Conservation (phyloP, 2,797 vertebrate species). For the Acanthis flammea region DNA sequence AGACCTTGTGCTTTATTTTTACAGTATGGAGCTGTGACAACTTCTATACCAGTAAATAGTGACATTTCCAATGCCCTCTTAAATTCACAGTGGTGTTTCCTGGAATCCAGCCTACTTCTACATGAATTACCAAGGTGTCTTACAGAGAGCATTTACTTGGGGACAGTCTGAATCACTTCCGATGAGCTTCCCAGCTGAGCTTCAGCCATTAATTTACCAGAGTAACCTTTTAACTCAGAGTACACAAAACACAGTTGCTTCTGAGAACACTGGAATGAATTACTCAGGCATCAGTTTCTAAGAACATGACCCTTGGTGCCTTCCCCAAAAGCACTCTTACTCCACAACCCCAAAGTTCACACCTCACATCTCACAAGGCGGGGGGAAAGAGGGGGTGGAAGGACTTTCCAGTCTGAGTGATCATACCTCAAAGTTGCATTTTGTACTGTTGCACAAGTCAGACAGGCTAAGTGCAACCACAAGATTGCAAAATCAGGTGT, state of each 20-base stretch:
- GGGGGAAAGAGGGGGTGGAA: background rate
- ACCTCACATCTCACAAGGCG: background rate
- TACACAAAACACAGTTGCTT: rapidly evolving
- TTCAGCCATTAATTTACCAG: background rate
- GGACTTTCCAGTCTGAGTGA: background rate
- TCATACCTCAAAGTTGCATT: background rate
- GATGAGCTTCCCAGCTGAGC: background rate
- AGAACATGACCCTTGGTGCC: background rate
- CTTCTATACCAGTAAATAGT: background rate
- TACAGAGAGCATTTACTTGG: background rate
- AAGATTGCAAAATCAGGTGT: background rate
- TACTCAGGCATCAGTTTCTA: background rate
- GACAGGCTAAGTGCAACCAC: background rate
- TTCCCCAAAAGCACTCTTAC: background rate
- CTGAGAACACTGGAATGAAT: background rate
- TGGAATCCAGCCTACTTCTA: background rate
- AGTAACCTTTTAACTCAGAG: background rate
- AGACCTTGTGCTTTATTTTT: background rate
- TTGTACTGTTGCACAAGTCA: background rate
- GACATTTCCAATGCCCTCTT: background rate
- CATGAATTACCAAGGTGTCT: background rate
- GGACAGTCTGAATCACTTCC: background rate
- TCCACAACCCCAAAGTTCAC: background rate
- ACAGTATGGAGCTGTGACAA: background rate
- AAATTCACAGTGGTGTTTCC: background rate